Base-by-base conservation (phyloP, 2,113 vertebrate genomes). In the Nannobrachium achirus region DNA sequence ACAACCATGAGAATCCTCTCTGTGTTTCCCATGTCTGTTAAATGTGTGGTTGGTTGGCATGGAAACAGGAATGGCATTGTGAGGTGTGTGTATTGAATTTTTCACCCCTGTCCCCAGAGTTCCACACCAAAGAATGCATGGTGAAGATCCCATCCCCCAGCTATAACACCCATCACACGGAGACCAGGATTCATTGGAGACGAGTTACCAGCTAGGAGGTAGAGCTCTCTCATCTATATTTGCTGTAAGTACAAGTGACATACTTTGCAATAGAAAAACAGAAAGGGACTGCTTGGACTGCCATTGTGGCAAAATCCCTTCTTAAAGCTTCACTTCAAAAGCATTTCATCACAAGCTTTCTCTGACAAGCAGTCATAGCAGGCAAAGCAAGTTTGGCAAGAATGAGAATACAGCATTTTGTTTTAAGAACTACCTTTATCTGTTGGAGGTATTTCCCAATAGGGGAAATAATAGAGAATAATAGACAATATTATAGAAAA, bases 41-140 rank as follows among this genome's bases (percentile, higher is more conserved):
- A 72, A 49, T 72, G 75, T 83, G 83, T 85, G 83, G 91, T 92
- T 85, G 83, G 91, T 92, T 92, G 86, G 90, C 90, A 92, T 93
- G 86, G 88, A 79, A 87, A 93, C 89, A 88, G 66, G 59, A 81
- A 74, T 78, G 63, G 78, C 76, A 66, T 87, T 86, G 81, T 77
- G 63, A 82, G 76, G 67, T 58, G 59, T 64, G 73, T 67, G 66
- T 86, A 76, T 79, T 78, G 71, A 72, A 89, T 89, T 83, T 84
- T 87, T 88, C 69, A 85, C 77, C 77, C 77, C 49, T 58, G 64
- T 80, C 72, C 73, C 80, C 42, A 14, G 67, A 67, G 78, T 80
- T 80, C 13, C 57, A 77, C 51, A 41, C 39, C 71, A 41, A 73
- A 62, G 69, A 73, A 74, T 67, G 72, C 55, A 57, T 87, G 64